These are phyloP conservation scores for Camponotus fellah DNA, from an alignment of 2,888 invertebrate species.

Conservation along the genomic window DNA sequence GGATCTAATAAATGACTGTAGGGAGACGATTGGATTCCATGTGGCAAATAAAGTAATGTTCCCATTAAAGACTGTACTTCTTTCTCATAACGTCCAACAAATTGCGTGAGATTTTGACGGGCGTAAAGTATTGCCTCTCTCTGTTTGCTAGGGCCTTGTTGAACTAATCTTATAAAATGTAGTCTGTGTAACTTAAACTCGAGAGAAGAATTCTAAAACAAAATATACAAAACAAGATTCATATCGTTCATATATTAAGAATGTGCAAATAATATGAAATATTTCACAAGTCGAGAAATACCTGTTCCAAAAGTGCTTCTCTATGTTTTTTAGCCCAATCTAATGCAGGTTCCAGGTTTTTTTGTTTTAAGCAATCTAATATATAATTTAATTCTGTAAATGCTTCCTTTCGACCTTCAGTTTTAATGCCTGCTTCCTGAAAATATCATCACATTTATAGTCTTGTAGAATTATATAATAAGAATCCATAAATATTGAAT, in stretches of 20 bases:
- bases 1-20: conserved; percentile 92
- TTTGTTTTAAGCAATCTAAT: conserved; percentile 93
- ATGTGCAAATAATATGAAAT: background rate
- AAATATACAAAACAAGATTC: conserved; percentile 21
- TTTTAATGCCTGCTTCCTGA: conserved; percentile 90
- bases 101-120: conserved; percentile 93
- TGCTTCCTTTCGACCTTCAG: conserved; percentile 91
- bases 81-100: conserved; percentile 92
- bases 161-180: conserved; percentile 92
- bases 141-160: conserved; percentile 90
- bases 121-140: conserved; percentile 96
- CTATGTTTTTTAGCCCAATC: conserved; percentile 94
- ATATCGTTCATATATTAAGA: conserved; percentile 19
- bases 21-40: conserved; percentile 93
- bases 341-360: conserved; percentile 94
- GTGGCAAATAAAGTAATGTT: conserved; percentile 92
- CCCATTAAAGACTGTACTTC: conserved; percentile 96
- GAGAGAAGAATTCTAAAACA: conserved; percentile 88
- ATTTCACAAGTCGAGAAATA: background rate
- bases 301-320: conserved; percentile 90
- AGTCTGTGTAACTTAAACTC: conserved; percentile 94
- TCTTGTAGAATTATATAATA: background rate
- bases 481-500: background rate
- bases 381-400: conserved; percentile 95
- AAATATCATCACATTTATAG: conserved; percentile 38